Evolutionary conservation across 2,797 vertebrate species (phyloP).

Genomic region (Falco columbarius): DNA sequence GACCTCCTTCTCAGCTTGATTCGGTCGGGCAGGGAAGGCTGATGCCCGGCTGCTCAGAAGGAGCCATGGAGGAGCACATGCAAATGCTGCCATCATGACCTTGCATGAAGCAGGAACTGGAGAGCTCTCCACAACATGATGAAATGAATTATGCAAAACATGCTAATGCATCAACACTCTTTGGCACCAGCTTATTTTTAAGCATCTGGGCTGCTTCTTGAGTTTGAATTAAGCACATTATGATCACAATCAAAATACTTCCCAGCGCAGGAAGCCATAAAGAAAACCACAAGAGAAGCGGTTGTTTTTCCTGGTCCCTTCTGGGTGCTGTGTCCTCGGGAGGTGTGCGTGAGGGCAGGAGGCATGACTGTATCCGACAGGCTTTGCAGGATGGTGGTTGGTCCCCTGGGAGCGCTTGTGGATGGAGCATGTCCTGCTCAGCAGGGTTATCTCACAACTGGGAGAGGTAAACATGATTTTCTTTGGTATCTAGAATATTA

Average conservation of each 20-base stretch:
- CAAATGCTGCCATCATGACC: neutral
- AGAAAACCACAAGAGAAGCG: rapidly evolving
- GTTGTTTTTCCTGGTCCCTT: rapidly evolving
- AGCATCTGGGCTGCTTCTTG: neutral
- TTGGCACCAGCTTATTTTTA: neutral
- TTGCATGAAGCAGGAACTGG: neutral
- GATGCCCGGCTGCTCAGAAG: rapidly evolving
- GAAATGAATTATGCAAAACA: neutral
- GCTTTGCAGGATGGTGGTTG: neutral
- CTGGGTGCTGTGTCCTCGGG: rapidly evolving
- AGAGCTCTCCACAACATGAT: neutral
- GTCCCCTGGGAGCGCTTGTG: rapidly evolving
- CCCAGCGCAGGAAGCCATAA: neutral
- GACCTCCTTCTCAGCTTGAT: rapidly evolving
- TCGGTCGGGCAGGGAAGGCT: neutral
- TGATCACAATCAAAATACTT: neutral
- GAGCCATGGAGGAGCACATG: neutral
- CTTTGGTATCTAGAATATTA: neutral
- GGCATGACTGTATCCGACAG: neutral
- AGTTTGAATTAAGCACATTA: neutral
- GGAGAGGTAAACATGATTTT: neutral
- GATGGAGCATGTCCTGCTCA: neutral
- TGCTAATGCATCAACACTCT: neutral
- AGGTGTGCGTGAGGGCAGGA: neutral
- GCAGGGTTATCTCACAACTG: neutral